Evolutionary conservation across 2,888 invertebrate species (phyloP), one percentile per base, ranked within the genome.

Genomic region (Coelopa pilipes): DNA sequence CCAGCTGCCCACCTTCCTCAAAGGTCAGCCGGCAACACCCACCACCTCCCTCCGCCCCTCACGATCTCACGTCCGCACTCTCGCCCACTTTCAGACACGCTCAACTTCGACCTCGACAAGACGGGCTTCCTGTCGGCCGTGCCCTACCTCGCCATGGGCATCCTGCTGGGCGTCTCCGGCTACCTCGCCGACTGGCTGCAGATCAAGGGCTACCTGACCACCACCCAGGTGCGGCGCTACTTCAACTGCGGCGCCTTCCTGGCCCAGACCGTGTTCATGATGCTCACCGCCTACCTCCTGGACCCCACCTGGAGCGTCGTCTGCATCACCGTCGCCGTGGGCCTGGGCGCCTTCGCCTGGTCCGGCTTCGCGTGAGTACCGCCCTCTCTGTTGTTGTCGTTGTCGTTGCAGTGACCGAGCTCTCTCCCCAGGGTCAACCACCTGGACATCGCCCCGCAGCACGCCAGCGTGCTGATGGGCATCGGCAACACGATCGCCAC

Each of bases 341-440:
- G 97, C 0, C 89, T 96, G 0, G 97, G 97, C 0, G 95, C 96
- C 0, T 96, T 97, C 85, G 95, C 96, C 0, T 97, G 96, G 96
- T 93, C 96, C 9, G 97, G 96, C 59, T 96, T 95, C 85, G 93
- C 94, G 94, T 94, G 88, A 88, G 85, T 83, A 15, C 24, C 21
- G 75, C 15, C 19, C 12, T 50, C 21, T 13, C 13, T 62, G n/a
- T n/a, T n/a, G n/a, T n/a, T n/a, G n/a, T n/a, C n/a, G n/a, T n/a
- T n/a, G n/a, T n/a, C n/a, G 1, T 19, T 15, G 5, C n/a, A 5
- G 17, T 21, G 19, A 5, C 12, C 34, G 7, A 17, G 45, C 62
- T 77, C 53, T 9, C 12, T 17, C 72, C 82, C 72, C 87, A 93
- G 93, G 77, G 93, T 93, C 0, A 94, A 94, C 83, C 96, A 96